Percentiles rank a stretch among this genome's conserved stretches.
phyloP scores from a whole-genome alignment of 2,888 invertebrate species.

The Deilephila porcellus region DNA sequence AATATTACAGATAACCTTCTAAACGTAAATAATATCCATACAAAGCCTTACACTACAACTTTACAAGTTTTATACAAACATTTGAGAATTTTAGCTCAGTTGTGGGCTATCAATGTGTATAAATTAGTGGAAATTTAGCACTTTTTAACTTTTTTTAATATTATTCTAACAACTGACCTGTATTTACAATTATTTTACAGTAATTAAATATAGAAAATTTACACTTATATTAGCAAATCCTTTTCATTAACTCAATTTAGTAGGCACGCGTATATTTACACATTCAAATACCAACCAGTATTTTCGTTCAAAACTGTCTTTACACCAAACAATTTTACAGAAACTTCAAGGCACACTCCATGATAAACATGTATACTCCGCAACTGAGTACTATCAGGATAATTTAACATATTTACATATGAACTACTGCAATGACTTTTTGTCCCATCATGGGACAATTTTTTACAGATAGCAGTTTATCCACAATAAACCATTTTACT shows the following conservation, averaged over 20 bases:
- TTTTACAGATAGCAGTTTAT: not conserved
- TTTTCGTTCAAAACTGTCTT: constrained; percentile 11
- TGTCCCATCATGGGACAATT: not conserved
- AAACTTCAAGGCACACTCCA: constrained; percentile 25
- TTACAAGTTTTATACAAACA: constrained; percentile 18
- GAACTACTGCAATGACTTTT: not conserved
- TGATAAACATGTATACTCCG: not conserved
- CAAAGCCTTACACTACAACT: constrained; percentile 8
- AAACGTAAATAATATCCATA: constrained; percentile 17
- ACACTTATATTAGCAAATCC: constrained; percentile 24
- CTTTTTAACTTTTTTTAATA: constrained; percentile 4
- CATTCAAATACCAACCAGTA: constrained; percentile 15
- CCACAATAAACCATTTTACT: not conserved
- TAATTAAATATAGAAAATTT: constrained; percentile 16
- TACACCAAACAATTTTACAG: constrained; percentile 20
- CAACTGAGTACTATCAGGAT: constrained; percentile 3
- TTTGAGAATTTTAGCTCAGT: constrained; percentile 6
- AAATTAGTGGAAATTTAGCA: constrained; percentile 19
- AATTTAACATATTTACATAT: not conserved
- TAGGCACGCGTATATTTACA: constrained; percentile 30
- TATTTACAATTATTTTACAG: constrained; percentile 9
- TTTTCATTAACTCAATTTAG: constrained; percentile 9
- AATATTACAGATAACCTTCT: constrained; percentile 14
- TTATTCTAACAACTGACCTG: constrained; percentile 4
- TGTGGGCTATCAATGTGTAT: not conserved